Evolutionary conservation across 2,113 vertebrate genomes (phyloP).

Genomic region (Smithornis capensis): DNA sequence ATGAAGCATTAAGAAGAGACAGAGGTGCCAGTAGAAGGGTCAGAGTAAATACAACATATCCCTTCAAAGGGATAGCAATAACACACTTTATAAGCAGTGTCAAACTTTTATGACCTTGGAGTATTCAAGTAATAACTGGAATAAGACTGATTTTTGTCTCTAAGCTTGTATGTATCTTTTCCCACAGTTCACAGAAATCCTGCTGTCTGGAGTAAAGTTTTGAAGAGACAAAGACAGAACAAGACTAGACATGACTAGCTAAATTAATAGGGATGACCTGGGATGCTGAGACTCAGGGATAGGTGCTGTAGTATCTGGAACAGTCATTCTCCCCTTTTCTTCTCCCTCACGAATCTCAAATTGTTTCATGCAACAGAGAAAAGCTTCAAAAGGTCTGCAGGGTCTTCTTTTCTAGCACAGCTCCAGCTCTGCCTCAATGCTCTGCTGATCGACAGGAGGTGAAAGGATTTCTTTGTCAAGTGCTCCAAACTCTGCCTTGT

Average conservation of each 20-base stretch:
- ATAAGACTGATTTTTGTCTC: constrained; percentile 5
- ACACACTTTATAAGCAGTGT: background rate
- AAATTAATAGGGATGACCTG: background rate
- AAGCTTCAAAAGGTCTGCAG: background rate
- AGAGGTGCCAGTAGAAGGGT: background rate
- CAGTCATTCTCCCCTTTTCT: background rate
- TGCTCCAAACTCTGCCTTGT: constrained; percentile 1
- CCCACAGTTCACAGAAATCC: background rate
- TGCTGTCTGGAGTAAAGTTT: constrained; percentile 3
- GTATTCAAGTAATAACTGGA: constrained; percentile 23
- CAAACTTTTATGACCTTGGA: background rate
- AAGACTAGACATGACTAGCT: background rate
- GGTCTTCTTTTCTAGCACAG: background rate
- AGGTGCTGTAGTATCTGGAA: background rate
- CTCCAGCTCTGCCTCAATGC: background rate
- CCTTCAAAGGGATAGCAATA: constrained; percentile 8
- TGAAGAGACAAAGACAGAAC: background rate
- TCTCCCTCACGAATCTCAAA: background rate
- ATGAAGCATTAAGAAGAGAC: background rate
- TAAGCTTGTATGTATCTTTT: background rate
- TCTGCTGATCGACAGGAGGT: background rate
- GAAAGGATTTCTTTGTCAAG: constrained; percentile 37
- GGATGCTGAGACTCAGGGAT: background rate
- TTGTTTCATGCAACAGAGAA: constrained; percentile 1
- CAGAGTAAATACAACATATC: background rate